These are phyloP conservation scores for Puffinus mauretanicus DNA, from an alignment of 2,113 vertebrate genomes.

Conservation along the genomic window DNA sequence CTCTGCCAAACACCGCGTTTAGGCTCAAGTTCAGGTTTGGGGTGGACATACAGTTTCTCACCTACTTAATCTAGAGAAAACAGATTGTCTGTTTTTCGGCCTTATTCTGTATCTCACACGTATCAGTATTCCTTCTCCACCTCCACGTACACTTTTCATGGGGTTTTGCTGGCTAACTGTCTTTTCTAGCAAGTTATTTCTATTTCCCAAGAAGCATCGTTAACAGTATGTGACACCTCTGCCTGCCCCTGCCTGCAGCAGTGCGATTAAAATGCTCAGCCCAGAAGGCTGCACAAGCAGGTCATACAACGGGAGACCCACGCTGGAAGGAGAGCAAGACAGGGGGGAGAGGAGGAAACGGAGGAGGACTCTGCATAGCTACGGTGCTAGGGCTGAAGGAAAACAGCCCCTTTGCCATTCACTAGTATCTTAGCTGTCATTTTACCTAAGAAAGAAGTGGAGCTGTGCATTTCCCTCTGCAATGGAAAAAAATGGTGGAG, in stretches of 20 bases:
- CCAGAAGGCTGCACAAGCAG: neutral
- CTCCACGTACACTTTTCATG: neutral
- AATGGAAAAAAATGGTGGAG: neutral
- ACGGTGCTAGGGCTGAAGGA: neutral
- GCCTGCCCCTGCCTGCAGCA: neutral
- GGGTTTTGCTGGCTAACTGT: neutral
- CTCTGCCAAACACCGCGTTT: neutral
- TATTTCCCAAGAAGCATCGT: neutral
- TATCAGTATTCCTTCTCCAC: neutral
- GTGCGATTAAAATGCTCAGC: neutral
- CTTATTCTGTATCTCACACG: neutral
- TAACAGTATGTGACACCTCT: neutral
- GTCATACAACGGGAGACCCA: fast-evolving
- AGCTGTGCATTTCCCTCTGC: neutral
- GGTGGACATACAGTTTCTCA: neutral
- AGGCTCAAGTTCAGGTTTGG: neutral
- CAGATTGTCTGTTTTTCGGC: neutral
- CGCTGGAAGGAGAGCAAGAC: neutral
- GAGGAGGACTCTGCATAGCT: neutral
- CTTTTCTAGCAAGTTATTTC: neutral
- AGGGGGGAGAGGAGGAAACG: neutral
- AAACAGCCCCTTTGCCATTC: neutral
- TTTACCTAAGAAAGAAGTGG: neutral
- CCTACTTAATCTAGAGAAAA: neutral
- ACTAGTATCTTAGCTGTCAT: neutral